Conservation (phyloP, 2,888 invertebrate genomes). For the Druceiella hillmani region DNA sequence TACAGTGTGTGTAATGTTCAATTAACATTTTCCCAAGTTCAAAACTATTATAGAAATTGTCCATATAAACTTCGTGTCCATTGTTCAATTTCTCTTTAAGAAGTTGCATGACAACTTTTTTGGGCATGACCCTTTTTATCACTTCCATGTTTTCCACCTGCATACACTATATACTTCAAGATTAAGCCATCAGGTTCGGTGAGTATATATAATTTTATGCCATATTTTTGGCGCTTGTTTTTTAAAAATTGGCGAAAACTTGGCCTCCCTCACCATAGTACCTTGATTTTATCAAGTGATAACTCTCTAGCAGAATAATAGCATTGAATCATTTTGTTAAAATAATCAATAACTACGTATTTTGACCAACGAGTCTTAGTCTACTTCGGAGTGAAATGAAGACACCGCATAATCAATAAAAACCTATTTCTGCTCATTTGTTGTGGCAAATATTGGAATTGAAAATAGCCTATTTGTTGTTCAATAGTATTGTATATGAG, state of each 20-base stretch:
- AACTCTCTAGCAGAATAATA: too few species aligned
- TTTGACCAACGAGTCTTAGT: slow-evolving; percentile 23
- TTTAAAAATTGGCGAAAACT: background rate
- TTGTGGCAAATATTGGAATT: slow-evolving; percentile 22
- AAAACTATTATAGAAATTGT: slow-evolving; percentile 1
- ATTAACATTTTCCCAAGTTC: background rate
- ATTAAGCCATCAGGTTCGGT: background rate
- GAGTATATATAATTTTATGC: background rate
- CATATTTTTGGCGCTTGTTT: background rate
- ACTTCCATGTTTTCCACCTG: background rate
- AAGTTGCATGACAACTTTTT: too few species aligned
- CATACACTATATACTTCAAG: background rate
- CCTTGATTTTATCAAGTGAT: too few species aligned
- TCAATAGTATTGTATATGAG: slow-evolving; percentile 27
- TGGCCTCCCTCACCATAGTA: too few species aligned
- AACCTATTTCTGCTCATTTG: slow-evolving; percentile 27
- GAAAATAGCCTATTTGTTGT: slow-evolving; percentile 25
- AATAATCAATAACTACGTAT: slow-evolving; percentile 26
- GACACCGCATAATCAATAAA: slow-evolving; percentile 25
- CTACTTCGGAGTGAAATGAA: slow-evolving; percentile 23
- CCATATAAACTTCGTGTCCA: background rate
- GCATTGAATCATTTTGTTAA: too few species aligned
- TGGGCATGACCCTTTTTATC: background rate
- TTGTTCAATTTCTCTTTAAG: background rate
- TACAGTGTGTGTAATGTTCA: too few species aligned